phyloP scores from a whole-genome alignment of 1,140 invertebrate genomes.

The Xylocopa sonorina region DNA sequence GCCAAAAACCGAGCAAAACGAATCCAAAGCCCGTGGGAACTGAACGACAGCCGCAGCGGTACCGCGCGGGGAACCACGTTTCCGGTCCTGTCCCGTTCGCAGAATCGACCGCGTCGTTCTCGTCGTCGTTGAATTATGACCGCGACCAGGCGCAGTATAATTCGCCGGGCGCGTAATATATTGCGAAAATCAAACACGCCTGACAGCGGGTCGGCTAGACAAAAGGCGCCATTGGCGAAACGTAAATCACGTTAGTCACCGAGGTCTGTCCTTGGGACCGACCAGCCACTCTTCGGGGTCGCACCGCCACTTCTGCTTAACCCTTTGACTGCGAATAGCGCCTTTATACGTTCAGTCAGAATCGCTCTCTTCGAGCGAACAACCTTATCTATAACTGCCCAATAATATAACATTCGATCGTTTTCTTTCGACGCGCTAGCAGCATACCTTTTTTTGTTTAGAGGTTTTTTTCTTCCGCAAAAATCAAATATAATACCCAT shows the following conservation, averaged over 20 bases:
- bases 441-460: no score
- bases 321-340: no score
- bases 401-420: no score
- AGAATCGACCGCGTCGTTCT: conserved; percentile 12
- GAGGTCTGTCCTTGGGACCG: conserved; percentile 48
- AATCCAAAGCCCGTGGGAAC: conserved; percentile 24
- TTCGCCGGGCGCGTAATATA: conserved; percentile 67
- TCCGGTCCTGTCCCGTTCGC: conserved; percentile 13
- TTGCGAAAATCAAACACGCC: conserved; percentile 71
- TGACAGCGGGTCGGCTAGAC: conserved; percentile 71
- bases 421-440: no score
- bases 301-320: conserved; percentile 24
- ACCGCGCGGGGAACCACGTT: background rate
- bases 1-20: background rate
- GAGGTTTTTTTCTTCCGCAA: no score
- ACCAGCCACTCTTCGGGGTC: conserved; percentile 46
- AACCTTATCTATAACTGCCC: no score
- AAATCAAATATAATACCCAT: no score
- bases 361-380: no score
- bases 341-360: no score
- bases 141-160: conserved; percentile 51
- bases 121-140: conserved; percentile 52
- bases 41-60: background rate
- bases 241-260: conserved; percentile 73
- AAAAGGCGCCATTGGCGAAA: conserved; percentile 71